Percentiles rank a stretch among this genome's conserved stretches.
Evolutionary conservation across 1,140 invertebrate species (phyloP).

Genomic region (Heliconius hewitsoni): DNA sequence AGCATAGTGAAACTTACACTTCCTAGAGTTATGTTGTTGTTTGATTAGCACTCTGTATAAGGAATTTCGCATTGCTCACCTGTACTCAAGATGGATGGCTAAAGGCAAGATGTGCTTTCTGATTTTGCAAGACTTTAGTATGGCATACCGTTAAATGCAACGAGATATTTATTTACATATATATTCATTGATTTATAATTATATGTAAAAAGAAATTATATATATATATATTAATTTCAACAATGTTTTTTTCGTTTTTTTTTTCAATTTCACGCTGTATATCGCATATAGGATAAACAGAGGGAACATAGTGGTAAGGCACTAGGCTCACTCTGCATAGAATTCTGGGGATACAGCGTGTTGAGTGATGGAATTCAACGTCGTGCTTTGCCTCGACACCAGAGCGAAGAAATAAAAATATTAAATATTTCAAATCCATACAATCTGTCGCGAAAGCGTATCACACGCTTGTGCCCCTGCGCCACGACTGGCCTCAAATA

Average conservation of each 20-base stretch:
- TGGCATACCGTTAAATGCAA: background rate
- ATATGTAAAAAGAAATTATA: background rate
- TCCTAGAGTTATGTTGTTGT: conserved; percentile 6
- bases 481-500: too few relatives aligned
- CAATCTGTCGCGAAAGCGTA: too few relatives aligned
- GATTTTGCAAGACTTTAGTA: background rate
- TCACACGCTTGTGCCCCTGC: too few relatives aligned
- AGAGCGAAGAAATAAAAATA: background rate
- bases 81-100: background rate
- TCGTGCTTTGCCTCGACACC: background rate
- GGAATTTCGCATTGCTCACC: background rate
- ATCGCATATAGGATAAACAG: background rate
- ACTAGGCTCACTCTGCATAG: background rate
- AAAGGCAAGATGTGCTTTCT: background rate
- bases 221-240: too few relatives aligned
- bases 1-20: background rate
- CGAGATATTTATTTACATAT: background rate
- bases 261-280: background rate
- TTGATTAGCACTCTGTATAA: background rate
- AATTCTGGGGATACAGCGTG: too few relatives aligned
- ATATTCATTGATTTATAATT: background rate
- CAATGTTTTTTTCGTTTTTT: too few relatives aligned
- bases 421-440: too few relatives aligned
- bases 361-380: too few relatives aligned
- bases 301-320: background rate